A percentile compares a stretch with the other conserved stretches of the same genome.
Evolutionary conservation across 2,113 vertebrate genomes (phyloP).

Genomic region (Pampusana beccarii): DNA sequence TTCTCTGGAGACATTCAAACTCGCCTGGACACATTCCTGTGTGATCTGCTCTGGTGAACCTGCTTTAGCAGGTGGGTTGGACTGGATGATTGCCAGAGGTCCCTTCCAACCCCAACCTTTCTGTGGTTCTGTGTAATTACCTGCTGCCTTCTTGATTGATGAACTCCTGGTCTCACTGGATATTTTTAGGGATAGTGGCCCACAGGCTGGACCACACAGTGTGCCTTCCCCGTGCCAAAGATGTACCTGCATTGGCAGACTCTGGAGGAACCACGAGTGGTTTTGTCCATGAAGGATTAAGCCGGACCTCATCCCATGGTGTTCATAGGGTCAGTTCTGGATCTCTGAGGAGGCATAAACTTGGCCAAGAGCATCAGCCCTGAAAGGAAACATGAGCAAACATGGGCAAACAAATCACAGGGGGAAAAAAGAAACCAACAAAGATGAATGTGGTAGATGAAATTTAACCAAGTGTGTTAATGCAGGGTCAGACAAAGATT

Average conservation of each 20-base stretch:
- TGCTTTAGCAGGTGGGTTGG: no score
- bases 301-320: fast-evolving
- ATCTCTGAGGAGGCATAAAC: fast-evolving
- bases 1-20: no score
- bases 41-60: no score
- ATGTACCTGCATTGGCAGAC: fast-evolving
- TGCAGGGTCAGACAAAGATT: neutral
- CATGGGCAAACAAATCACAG: neutral
- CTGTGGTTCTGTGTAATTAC: neutral
- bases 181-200: neutral
- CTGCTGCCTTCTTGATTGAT: neutral
- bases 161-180: neutral
- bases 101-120: no score
- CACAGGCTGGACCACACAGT: fast-evolving
- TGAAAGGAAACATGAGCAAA: neutral
- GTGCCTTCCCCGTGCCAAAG: neutral
- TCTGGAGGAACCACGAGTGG: neutral
- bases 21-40: no score
- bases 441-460: slow-evolving; percentile 25
- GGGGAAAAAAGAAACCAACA: neutral
- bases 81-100: no score
- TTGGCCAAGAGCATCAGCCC: neutral
- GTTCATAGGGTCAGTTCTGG: neutral
- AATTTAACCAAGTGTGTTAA: slow-evolving; percentile 44
- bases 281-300: neutral